Base-by-base conservation (phyloP, 2,113 vertebrate genomes). In the Neogobius melanostomus region DNA sequence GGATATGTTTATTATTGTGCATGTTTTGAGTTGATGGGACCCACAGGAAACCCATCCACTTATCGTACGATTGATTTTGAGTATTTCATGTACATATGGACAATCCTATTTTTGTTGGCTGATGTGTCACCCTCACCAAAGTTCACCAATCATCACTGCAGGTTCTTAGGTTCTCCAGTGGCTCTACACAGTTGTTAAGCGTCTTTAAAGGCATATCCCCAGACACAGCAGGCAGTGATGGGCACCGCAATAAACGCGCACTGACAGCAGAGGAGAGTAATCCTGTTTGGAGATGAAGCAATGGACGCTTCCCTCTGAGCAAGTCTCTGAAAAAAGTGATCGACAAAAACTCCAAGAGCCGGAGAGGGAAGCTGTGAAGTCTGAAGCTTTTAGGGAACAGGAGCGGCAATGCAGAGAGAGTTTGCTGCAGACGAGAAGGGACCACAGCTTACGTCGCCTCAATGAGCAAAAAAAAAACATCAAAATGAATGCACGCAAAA, bases 231-330 rank as follows among this genome's bases (percentile, higher is more conserved):
- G 82, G 66, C 77, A 79, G 64, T 74, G 85, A 84, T 80, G 80
- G 75, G 76, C 82, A 81, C 71, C 75, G 79, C 78, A 71, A 51
- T 84, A 74, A 72, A 78, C 66, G 64, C 51, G 36, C 68, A 70
- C 73, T 86, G 85, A 84, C 85, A 85, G 83, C 80, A 83, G 68
- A 68, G 56, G 69, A 78, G 74, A 67, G 69, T 83, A 87, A 87
- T 89, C 85, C 84, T 78, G 83, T 87, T 82, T 75, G 54, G 76
- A 75, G 50, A 75, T 64, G 76, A 60, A 28, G 61, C 15, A 60
- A 64, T 66, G 66, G 79, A 77, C 21, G 71, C 73, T 77, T 87
- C 72, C 66, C 74, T 71, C 42, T 78, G 79, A 84, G 21, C 47
- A 76, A 69, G 56, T 16, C 15, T 66, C 71, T 77, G 69, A 36